Evolutionary conservation across 2,888 invertebrate species (phyloP).

Genomic region (Parnassius glacialis): DNA sequence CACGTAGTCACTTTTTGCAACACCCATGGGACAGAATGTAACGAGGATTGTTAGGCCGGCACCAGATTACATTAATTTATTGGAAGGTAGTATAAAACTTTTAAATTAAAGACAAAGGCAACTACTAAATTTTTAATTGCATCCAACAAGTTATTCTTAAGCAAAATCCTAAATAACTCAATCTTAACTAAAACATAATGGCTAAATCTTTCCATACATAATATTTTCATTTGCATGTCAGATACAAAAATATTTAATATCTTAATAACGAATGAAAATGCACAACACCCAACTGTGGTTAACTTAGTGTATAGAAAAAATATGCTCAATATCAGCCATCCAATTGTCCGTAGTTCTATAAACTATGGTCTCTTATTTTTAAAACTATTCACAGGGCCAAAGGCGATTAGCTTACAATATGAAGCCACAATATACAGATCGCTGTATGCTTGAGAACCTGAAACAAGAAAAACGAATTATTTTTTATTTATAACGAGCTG

Average conservation of each 20-base stretch:
- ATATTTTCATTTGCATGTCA: constrained; percentile 60
- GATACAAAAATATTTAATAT: constrained; percentile 75
- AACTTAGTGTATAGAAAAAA: constrained; percentile 62
- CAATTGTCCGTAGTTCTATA: constrained; percentile 56
- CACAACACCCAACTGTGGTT: constrained; percentile 67
- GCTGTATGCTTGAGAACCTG: constrained; percentile 54
- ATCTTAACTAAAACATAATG: constrained; percentile 72
- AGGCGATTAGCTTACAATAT: constrained; percentile 60
- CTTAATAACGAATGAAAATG: constrained; percentile 71
- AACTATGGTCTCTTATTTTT: constrained; percentile 56
- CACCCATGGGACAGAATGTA: too few relatives aligned
- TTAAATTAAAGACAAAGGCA: constrained; percentile 44
- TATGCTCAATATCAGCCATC: constrained; percentile 47
- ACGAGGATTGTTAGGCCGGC: too few relatives aligned
- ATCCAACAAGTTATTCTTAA: constrained; percentile 77
- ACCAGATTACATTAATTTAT: too few relatives aligned
- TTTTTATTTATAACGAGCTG: too few relatives aligned
- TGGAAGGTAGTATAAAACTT: not conserved
- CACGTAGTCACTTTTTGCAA: too few relatives aligned
- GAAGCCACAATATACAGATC: constrained; percentile 65
- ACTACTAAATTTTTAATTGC: constrained; percentile 76
- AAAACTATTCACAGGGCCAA: constrained; percentile 69
- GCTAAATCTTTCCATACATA: constrained; percentile 63
- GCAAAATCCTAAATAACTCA: constrained; percentile 65
- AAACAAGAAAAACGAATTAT: constrained; percentile 39